Evolutionary conservation across 2,113 vertebrate species (phyloP).

Genomic region (Syngnathus typhle): DNA sequence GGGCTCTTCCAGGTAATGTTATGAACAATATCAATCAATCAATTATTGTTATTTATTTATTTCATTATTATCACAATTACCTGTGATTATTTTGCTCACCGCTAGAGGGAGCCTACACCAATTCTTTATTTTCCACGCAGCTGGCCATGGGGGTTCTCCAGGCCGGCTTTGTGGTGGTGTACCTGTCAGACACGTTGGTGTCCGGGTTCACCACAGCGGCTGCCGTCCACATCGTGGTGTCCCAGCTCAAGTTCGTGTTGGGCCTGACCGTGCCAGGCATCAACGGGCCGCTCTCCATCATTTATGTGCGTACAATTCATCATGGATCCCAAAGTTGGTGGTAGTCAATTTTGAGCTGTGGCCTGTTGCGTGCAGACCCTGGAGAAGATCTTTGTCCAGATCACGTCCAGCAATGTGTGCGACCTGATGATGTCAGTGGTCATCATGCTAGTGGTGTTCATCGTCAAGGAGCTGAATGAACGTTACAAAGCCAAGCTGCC

Average conservation of each 20-base stretch:
- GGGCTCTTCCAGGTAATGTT: no score
- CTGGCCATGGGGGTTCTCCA: conserved; percentile 79
- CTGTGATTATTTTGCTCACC: no score
- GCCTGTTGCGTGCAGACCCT: conserved; percentile 70
- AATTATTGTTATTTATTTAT: no score
- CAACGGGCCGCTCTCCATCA: conserved; percentile 75
- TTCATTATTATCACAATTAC: no score
- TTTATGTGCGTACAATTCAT: conserved; percentile 70
- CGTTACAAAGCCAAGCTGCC: conserved; percentile 85
- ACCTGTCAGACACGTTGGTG: conserved; percentile 87
- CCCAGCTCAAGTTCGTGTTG: conserved; percentile 92
- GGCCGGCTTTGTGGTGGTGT: conserved; percentile 89
- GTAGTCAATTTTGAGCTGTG: no score
- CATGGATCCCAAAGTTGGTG: no score
- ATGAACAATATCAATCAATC: no score
- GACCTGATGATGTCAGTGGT: conserved; percentile 84
- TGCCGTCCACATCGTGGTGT: conserved; percentile 87
- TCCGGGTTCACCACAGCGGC: conserved; percentile 93
- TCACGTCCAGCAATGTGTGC: conserved; percentile 78
- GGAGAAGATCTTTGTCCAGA: conserved; percentile 75
- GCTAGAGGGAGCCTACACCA: no score
- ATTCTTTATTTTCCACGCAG: conserved; percentile 53
- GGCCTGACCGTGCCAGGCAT: conserved; percentile 76
- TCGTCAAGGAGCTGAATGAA: conserved; percentile 89
- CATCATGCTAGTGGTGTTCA: conserved; percentile 78